A percentile compares a stretch with the other conserved stretches of the same genome.
Conservation (phyloP, 2,797 vertebrate species). For the Taeniopygia guttata region DNA sequence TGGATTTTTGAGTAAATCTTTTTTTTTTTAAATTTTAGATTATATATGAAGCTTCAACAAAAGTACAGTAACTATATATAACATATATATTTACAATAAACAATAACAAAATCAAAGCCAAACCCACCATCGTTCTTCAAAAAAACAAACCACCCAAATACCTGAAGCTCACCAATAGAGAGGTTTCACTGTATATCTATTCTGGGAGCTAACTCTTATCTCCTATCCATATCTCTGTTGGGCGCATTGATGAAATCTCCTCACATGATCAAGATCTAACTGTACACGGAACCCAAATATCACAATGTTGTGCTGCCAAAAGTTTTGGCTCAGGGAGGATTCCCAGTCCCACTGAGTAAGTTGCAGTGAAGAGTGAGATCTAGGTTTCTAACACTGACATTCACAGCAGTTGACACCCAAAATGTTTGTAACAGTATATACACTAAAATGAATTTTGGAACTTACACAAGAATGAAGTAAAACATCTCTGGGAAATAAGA, state of each 20-base stretch:
- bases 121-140: background rate
- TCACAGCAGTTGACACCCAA: background rate
- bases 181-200: background rate
- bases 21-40: background rate
- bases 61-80: background rate
- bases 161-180: background rate
- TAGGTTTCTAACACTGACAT: background rate
- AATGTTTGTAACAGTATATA: background rate
- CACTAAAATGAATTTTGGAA: background rate
- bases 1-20: background rate
- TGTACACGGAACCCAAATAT: background rate
- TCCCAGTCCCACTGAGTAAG: background rate
- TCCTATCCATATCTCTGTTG: background rate
- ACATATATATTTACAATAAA: background rate
- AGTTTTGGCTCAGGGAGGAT: background rate
- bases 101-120: background rate
- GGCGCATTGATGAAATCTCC: background rate
- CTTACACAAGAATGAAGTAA: background rate
- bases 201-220: background rate
- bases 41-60: background rate
- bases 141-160: background rate
- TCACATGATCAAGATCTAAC: background rate
- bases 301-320: background rate
- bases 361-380: background rate
- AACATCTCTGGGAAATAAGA: background rate